A percentile compares a stretch with the other conserved stretches of the same genome.
phyloP scores from a whole-genome alignment of 2,888 invertebrate genomes.

The Pterobdella sp. region DNA sequence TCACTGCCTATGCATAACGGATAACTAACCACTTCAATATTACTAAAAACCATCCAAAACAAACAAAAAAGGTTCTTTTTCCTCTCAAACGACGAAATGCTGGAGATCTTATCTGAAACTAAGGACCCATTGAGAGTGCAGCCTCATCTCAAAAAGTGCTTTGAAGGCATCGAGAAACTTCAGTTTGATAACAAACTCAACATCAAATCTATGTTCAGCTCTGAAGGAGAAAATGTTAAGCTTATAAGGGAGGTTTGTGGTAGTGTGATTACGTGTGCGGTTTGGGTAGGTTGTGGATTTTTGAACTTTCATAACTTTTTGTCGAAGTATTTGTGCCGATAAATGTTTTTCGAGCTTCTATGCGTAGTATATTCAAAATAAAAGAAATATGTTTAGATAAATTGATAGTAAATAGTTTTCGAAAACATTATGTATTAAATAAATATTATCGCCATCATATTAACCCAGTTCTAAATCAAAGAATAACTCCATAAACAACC shows the following conservation, averaged over 20 bases:
- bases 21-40: neutral
- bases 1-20: neutral
- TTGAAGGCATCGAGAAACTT: constrained; percentile 68
- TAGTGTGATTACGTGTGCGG: too few relatives aligned
- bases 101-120: constrained; percentile 52
- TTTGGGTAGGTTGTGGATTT: too few relatives aligned
- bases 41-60: neutral
- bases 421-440: too few relatives aligned
- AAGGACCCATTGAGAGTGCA: constrained; percentile 52
- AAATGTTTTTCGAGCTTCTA: too few relatives aligned
- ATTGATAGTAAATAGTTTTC: too few relatives aligned
- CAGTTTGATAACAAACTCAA: constrained; percentile 72
- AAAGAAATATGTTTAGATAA: too few relatives aligned
- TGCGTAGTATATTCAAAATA: too few relatives aligned
- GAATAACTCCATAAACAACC: too few relatives aligned
- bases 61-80: constrained; percentile 49
- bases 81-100: constrained; percentile 52
- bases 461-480: too few relatives aligned
- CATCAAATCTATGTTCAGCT: constrained; percentile 78
- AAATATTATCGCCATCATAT: too few relatives aligned
- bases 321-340: too few relatives aligned
- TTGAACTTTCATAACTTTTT: too few relatives aligned
- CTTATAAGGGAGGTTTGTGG: neutral
- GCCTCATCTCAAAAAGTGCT: constrained; percentile 52
- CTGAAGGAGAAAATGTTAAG: constrained; percentile 67